Evolutionary conservation across 2,888 invertebrate genomes (phyloP), one percentile per base, ranked within the genome.

Genomic region (Urechis unicinctus): DNA sequence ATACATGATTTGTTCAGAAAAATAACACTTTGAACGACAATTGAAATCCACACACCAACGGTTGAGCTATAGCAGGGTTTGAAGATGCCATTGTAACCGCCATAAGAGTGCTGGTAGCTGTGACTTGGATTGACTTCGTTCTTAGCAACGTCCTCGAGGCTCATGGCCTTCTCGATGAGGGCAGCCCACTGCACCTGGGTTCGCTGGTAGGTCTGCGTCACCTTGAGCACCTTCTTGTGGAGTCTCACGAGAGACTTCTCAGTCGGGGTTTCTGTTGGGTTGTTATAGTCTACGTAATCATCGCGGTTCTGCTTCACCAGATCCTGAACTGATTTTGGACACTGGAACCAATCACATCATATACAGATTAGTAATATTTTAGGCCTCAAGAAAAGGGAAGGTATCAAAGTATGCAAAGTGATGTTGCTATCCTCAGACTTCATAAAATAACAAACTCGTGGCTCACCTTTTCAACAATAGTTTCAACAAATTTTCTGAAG

Each of bases 131-230:
- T 73, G 52, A 59, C 80, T 77, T 85, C 83, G 80, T 95, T 95
- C 61, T 85, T 82, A 3, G 88, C 84, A 17, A 91, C 85, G 76
- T 97, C 97, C 78, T 97, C 96, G 63, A 95, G 81, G 68, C 88
- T 85, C 50, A 80, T 70, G 55, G 80, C 80, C 58, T 86, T 84
- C 65, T 88, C 85, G 75, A 93, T 85, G 62, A 90, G 83, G 61
- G 85, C 86, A 5, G 29, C 21, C 93, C 73, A 98, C 69, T 96
- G 91, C 0, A 93, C 92, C 77, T 94, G 92, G 2, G 94, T 93
- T 60, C 95, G 85, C 77, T 91, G 89, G 46, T 91, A 83, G n/a
- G 89, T 89, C 80, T 95, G 94, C 49, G 53, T 4, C 41, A 29
- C 45, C 55, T 36, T 53, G 26, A 74, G 75, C 3, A 77, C 70